Evolutionary conservation across 1,140 invertebrate genomes (phyloP).

Genomic region (Andrena cerasifolii): DNA sequence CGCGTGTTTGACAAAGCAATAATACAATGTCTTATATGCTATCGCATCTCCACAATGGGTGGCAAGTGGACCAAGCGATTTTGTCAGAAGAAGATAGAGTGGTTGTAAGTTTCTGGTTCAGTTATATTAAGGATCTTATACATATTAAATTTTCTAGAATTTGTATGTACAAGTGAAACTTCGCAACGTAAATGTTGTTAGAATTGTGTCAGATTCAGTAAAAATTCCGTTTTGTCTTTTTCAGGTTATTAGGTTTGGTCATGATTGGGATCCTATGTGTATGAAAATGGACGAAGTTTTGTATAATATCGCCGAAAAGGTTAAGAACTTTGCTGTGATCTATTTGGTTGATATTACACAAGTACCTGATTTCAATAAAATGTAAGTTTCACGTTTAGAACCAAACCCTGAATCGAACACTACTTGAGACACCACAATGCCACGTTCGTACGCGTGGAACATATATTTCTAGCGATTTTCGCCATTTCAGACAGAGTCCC

Average conservation of each 20-base stretch:
- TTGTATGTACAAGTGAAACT: neutral
- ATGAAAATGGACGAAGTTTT: conserved; percentile 99
- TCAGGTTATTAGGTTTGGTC: conserved; percentile 97
- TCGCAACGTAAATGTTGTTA: neutral
- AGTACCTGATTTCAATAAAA: conserved; percentile 99
- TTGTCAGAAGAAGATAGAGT: conserved; percentile 98
- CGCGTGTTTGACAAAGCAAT: neutral
- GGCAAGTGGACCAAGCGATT: conserved; percentile 99
- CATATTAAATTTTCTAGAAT: conserved; percentile 21
- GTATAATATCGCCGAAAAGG: conserved; percentile 99
- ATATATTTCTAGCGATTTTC: too few species aligned
- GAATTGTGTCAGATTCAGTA: too few species aligned
- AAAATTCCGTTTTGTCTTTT: too few species aligned
- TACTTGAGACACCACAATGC: too few species aligned
- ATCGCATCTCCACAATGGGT: conserved; percentile 99
- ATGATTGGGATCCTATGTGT: conserved; percentile 99
- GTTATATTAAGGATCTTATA: too few species aligned
- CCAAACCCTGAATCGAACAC: too few species aligned
- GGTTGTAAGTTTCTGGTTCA: conserved; percentile 90
- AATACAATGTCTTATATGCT: conserved; percentile 98
- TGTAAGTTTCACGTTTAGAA: conserved; percentile 88
- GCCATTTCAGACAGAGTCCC: too few species aligned
- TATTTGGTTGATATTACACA: conserved; percentile 99
- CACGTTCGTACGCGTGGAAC: too few species aligned
- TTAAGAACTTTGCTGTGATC: conserved; percentile 98